Base-by-base conservation (phyloP, 2,888 invertebrate genomes). In the Bimastos eiseni region DNA sequence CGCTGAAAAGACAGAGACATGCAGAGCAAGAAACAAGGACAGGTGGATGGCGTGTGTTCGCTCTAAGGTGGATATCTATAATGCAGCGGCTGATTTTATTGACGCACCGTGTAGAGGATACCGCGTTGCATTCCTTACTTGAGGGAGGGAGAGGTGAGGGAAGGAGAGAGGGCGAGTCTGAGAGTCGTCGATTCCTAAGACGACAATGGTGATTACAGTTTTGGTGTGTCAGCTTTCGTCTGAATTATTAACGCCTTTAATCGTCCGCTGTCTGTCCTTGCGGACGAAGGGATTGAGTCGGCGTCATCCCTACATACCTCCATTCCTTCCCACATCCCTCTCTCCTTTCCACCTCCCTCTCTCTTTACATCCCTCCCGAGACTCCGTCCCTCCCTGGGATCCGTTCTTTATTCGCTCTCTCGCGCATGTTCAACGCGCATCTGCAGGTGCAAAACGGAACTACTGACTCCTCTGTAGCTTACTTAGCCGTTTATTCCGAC, bases 121-220 rank as follows among this genome's bases (percentile, higher is more conserved):
- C n/a, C 70, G 70, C n/a, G 70, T n/a, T 44, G 44, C 13, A 4
- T 70, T n/a, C 11, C n/a, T 4, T 49, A 21, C 13, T 49, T 24
- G 49, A 6, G n/a, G n/a, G n/a, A n/a, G n/a, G n/a, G 41, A 41
- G 15, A 41, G 41, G 41, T 15, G 41, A 41, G 8, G 41, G 15
- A 6, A n/a, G n/a, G n/a, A 49, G 17, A n/a, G 30, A 8, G n/a
- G 70, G 17, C 8, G n/a, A n/a, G 11, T 30, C n/a, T 70, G 30
- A n/a, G 70, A 70, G 70, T 70, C 70, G 70, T 70, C 70, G n/a
- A 70, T 70, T 70, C 70, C 13, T 70, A 70, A 70, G 70, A 70
- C 70, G 70, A 49, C 30, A n/a, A 70, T n/a, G 70, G 70, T n/a
- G 70, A 30, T 70, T 70, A 70, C 30, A 70, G 70, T 70, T 70